Evolutionary conservation across 2,113 vertebrate genomes (phyloP), one percentile per base, ranked within the genome.

Genomic region (Chaetops frenatus): DNA sequence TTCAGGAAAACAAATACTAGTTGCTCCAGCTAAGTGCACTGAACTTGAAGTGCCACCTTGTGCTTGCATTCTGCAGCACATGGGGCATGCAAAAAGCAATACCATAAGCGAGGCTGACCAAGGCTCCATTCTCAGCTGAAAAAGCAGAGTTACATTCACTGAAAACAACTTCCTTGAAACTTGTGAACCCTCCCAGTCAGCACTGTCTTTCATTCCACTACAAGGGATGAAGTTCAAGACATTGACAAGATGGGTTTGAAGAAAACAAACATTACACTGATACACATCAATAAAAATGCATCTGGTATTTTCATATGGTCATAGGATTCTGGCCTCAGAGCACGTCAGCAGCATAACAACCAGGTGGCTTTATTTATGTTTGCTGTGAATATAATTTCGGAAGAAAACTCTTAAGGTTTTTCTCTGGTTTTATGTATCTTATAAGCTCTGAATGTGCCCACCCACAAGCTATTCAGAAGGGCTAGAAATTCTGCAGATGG

Each of bases 21-120:
- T 7, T 79, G 51, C 20, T 82, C 29, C 78, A 70, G 36, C 22
- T 44, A 73, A 78, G 40, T 19, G 20, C 16, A 33, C 36, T 70
- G 62, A 81, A 54, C 57, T 42, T 67, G 10, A 88, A 72, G 86
- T 95, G 97, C 96, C 97, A 97, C 94, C 97, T 98, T 89, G 94
- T 97, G 97, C 76, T 93, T 87, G 51, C 27, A 42, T 28, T 40
- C 60, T 76, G 81, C 62, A 94, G 27, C 71, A 81, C 74, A 88
- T 0, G 6, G 16, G 31, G 10, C 56, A 57, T 0, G 15, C 24
- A 70, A 48, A 50, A 57, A 62, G 10, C 47, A 31, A 1, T 10
- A 47, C 12, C 33, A 29, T 0, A 50, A 25, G 40, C 48, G 77
- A 64, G 18, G 42, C 24, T 21, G 58, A 80, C 15, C 31, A 61